phyloP scores from a whole-genome alignment of 2,113 vertebrate genomes.

The Muntiacus muntjak region DNA sequence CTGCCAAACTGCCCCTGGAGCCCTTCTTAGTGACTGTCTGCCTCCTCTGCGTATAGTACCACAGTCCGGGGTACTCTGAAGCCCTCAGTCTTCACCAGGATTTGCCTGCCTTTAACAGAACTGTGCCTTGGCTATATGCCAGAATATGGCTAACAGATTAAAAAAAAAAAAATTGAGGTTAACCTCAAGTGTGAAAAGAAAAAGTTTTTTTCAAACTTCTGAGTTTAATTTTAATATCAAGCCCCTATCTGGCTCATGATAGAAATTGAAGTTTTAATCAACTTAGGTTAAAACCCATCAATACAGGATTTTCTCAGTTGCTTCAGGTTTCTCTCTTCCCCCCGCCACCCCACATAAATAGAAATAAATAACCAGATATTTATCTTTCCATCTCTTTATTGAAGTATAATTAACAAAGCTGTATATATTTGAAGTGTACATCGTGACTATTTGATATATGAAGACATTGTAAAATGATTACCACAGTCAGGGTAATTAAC shows the following conservation, averaged over 20 bases:
- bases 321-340: not conserved
- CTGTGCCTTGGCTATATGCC: not conserved
- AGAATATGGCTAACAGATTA: not conserved
- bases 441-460: not conserved
- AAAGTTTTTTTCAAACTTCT: not conserved
- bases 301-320: not conserved
- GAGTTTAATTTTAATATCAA: slow-evolving; percentile 26
- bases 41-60: not conserved
- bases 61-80: not conserved
- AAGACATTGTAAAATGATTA: not conserved
- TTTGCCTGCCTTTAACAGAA: slow-evolving; percentile 3
- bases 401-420: not conserved
- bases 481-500: not conserved
- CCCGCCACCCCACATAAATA: not conserved
- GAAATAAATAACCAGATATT: not conserved
- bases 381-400: not conserved
- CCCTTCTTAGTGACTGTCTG: not conserved
- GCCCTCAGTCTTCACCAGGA: not conserved
- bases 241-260: not conserved
- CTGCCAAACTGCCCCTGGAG: not conserved
- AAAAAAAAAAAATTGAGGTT: not conserved
- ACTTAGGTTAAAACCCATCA: not conserved
- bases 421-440: not conserved
- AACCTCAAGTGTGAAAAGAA: not conserved
- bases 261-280: slow-evolving; percentile 18